A percentile compares a stretch with the other conserved stretches of the same genome.
Conservation (phyloP, 2,888 invertebrate genomes). For the Perithous albicinctus region DNA sequence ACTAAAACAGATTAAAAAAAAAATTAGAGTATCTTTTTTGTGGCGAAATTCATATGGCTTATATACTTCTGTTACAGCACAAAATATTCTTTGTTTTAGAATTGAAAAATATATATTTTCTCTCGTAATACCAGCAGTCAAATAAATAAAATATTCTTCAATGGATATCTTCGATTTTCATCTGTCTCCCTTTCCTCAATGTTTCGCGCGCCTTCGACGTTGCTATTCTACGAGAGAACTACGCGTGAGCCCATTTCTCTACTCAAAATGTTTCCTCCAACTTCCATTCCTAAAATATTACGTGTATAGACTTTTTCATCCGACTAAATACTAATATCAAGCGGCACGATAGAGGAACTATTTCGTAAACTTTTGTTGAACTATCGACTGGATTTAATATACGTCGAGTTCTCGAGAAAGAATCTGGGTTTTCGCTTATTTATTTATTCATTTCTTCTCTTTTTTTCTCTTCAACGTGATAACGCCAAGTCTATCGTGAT, state of each 20-base stretch:
- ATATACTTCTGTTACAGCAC: too few species aligned
- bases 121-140: too few species aligned
- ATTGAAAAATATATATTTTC: too few species aligned
- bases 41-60: too few species aligned
- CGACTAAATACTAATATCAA: conserved; percentile 49
- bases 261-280: conserved; percentile 24
- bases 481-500: not conserved
- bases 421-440: conserved; percentile 5
- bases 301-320: conserved; percentile 50
- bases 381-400: conserved; percentile 59
- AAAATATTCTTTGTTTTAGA: too few species aligned
- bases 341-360: conserved; percentile 69
- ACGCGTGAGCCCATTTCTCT: conserved; percentile 36
- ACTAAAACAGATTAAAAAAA: too few species aligned
- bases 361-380: conserved; percentile 54
- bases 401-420: conserved; percentile 50
- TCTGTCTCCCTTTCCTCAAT: too few species aligned
- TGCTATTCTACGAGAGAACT: conserved; percentile 49
- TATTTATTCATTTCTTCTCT: conserved; percentile 9
- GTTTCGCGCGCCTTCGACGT: conserved; percentile 34
- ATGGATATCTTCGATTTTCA: too few species aligned
- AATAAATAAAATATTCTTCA: too few species aligned
- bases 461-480: not conserved
- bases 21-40: too few species aligned
- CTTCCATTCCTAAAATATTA: conserved; percentile 51